Base-by-base conservation (phyloP, 2,113 vertebrate genomes). In the Loxodonta africana region DNA sequence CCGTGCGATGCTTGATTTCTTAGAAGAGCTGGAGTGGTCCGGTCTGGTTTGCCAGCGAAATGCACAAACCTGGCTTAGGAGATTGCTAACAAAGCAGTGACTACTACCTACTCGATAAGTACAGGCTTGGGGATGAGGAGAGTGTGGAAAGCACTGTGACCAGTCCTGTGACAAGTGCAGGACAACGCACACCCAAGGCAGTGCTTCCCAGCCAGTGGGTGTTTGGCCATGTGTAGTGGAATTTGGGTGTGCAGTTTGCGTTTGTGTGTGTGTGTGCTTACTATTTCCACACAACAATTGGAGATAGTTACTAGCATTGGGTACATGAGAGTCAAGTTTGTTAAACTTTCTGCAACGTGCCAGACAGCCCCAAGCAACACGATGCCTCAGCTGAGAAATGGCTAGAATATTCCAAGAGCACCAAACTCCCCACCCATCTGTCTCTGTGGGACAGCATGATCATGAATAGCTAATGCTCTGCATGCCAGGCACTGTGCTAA, bases 141-240 rank as follows among this genome's bases (percentile, higher is more conserved):
- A 20, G 4, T 0, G 0, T 37, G 2, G 11, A 37, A 65, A 91
- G 74, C 51, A 21, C 37, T 1, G 10, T 8, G 37, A n/a, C 8
- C 0, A 7, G 23, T 20, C 3, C 21, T 10, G 14, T 1, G 25
- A 8, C n/a, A 17, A 4, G 1, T 1, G 0, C 14, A 1, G 2
- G 23, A 7, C 8, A 2, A 65, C 21, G 53, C 0, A 6, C 1
- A n/a, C 0, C n/a, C 17, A 10, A 12, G 57, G 6, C 28, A 25
- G 11, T 4, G 21, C n/a, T 2, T 5, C 30, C 26, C 44, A 25
- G 30, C 37, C 37, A 33, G n/a, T 8, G 4, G 8, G 23, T 5
- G 10, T 87, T 6, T 25, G 28, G 6, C 53, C 14, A 26, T 0
- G 5, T 1, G 11, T 4, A 4, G 21, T 41, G 30, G 18, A 90